These are phyloP conservation scores for Pseudochirops corinnae DNA, from an alignment of 2,797 vertebrate species.

Conservation along the genomic window DNA sequence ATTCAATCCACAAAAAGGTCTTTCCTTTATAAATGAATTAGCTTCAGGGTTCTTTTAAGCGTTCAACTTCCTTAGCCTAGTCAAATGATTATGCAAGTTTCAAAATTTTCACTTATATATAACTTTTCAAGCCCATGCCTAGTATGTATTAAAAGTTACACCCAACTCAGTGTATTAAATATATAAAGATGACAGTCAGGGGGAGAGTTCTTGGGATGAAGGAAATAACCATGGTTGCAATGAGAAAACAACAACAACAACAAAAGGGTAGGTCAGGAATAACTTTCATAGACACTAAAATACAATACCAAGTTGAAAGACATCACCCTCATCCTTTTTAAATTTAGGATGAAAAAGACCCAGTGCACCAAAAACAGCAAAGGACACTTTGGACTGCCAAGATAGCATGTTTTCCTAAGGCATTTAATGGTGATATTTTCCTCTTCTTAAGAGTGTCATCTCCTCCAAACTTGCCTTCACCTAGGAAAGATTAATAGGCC, in stretches of 20 bases:
- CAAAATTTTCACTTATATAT: neutral
- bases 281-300: neutral
- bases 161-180: neutral
- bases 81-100: neutral
- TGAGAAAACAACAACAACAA: neutral
- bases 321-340: neutral
- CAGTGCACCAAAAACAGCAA: neutral
- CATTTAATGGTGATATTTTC: neutral
- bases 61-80: neutral
- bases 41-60: neutral
- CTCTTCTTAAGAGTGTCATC: neutral
- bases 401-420: constrained; percentile 17
- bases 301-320: neutral
- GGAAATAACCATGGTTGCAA: constrained; percentile 17
- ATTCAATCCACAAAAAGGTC: neutral
- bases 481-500: constrained; percentile 4
- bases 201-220: neutral
- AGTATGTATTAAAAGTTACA: neutral
- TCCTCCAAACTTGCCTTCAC: constrained; percentile 6
- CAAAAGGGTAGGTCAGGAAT: neutral
- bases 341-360: constrained; percentile 28
- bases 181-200: neutral
- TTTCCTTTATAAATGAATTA: neutral
- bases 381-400: constrained; percentile 11
- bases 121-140: neutral